A percentile compares a stretch with the other conserved stretches of the same genome.
phyloP scores from a whole-genome alignment of 1,140 invertebrate genomes.

The Tetramorium simillimum region DNA sequence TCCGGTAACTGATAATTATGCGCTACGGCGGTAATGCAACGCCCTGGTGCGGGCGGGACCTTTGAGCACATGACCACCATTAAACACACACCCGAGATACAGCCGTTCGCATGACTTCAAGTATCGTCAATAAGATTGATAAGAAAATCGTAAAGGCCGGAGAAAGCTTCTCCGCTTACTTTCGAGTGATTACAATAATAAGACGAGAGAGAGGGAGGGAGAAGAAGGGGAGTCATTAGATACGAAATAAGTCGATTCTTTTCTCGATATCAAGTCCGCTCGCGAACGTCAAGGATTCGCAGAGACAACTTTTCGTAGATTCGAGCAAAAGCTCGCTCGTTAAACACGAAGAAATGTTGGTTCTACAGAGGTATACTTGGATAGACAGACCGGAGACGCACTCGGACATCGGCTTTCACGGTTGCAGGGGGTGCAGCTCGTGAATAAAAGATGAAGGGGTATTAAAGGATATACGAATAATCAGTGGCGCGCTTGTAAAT shows the following conservation, averaged over 20 bases:
- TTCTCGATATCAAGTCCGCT: background rate
- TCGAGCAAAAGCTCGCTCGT: conserved; percentile 44
- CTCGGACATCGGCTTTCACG: conserved; percentile 54
- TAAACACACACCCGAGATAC: conserved; percentile 58
- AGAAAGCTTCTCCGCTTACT: conserved; percentile 35
- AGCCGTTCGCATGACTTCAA: conserved; percentile 22
- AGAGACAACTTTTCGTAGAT: conserved; percentile 29
- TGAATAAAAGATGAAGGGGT: conserved; percentile 59
- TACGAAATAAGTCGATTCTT: conserved; percentile 19
- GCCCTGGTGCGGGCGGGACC: conserved; percentile 53
- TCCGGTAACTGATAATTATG: conserved; percentile 74
- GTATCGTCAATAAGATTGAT: conserved; percentile 26
- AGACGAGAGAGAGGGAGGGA: background rate
- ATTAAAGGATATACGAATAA: conserved; percentile 61
- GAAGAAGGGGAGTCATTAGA: background rate
- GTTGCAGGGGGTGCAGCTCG: conserved; percentile 8
- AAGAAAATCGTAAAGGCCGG: conserved; percentile 57
- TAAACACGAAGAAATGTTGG: conserved; percentile 44
- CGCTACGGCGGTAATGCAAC: conserved; percentile 54
- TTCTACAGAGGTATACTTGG: background rate
- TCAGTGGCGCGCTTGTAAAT: conserved; percentile 47
- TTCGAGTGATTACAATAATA: conserved; percentile 7
- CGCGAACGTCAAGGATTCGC: background rate
- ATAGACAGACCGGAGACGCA: conserved; percentile 13
- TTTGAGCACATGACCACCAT: conserved; percentile 68